A percentile compares a stretch with the other conserved stretches of the same genome.
Evolutionary conservation across 2,888 invertebrate genomes (phyloP).

Genomic region (Tetramorium bicarinatum): DNA sequence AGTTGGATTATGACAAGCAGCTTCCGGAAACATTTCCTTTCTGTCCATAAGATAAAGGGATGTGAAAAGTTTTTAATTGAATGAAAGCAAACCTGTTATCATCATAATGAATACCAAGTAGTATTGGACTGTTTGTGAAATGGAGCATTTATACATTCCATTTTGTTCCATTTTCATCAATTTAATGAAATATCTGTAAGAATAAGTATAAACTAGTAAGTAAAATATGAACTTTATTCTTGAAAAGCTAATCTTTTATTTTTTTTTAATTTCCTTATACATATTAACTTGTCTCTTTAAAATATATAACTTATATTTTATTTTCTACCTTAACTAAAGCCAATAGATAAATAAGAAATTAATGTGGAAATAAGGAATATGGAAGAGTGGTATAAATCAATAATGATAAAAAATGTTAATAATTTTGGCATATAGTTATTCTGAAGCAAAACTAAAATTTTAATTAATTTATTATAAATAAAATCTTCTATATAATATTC

Average conservation of each 20-base stretch:
- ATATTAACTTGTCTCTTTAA: neutral
- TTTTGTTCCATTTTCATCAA: neutral
- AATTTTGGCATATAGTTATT: neutral
- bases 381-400: neutral
- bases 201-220: neutral
- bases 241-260: neutral
- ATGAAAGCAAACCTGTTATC: conserved; percentile 38
- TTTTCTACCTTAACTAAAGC: neutral
- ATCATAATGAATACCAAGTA: conserved; percentile 32
- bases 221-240: neutral
- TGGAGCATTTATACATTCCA: conserved; percentile 6
- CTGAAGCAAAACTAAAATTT: neutral
- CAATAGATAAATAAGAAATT: too few relatives aligned
- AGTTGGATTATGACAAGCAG: conserved; percentile 47
- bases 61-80: conserved; percentile 47
- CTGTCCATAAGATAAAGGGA: conserved; percentile 17
- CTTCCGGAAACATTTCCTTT: conserved; percentile 36
- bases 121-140: neutral
- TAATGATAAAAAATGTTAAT: neutral
- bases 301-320: neutral
- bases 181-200: conserved; percentile 22
- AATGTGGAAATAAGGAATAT: neutral
- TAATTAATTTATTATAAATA: neutral
- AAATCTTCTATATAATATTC: too few relatives aligned
- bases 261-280: neutral